These are phyloP conservation scores for Scalopus aquaticus DNA, from an alignment of 2,113 vertebrate species.

Conservation along the genomic window DNA sequence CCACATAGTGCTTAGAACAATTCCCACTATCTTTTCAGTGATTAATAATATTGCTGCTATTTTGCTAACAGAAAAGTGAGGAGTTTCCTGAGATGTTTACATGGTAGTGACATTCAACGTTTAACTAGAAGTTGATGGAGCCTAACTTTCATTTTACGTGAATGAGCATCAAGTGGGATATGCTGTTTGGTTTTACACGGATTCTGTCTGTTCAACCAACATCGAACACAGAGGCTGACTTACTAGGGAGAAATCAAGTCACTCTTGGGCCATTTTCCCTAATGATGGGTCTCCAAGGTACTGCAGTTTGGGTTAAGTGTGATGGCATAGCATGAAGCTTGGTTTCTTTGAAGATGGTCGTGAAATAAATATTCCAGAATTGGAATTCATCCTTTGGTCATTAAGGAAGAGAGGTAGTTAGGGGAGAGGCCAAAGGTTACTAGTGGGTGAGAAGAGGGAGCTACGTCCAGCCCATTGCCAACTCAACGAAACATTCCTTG, in stretches of 20 bases:
- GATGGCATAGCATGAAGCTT: not conserved
- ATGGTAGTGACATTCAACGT: not conserved
- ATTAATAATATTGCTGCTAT: not conserved
- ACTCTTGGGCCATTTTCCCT: not conserved
- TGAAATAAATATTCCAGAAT: not conserved
- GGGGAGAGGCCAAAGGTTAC: not conserved
- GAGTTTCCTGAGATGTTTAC: not conserved
- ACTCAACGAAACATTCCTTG: not conserved
- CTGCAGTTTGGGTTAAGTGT: not conserved
- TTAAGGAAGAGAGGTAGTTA: not conserved
- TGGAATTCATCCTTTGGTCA: not conserved
- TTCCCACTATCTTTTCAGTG: not conserved
- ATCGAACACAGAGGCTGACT: not conserved
- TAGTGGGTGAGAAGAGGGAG: not conserved
- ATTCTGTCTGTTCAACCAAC: too few relatives aligned
- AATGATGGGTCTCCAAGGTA: not conserved
- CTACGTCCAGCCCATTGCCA: rapidly evolving
- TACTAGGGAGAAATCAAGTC: not conserved
- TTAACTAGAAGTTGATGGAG: not conserved
- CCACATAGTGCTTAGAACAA: not conserved
- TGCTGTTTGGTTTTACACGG: not conserved
- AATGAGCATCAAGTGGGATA: not conserved
- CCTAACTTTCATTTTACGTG: not conserved
- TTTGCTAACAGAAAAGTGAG: not conserved
- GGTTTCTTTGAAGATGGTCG: not conserved